Evolutionary conservation across 2,113 vertebrate genomes (phyloP).

Genomic region (Psammodynastes pulverulentus): DNA sequence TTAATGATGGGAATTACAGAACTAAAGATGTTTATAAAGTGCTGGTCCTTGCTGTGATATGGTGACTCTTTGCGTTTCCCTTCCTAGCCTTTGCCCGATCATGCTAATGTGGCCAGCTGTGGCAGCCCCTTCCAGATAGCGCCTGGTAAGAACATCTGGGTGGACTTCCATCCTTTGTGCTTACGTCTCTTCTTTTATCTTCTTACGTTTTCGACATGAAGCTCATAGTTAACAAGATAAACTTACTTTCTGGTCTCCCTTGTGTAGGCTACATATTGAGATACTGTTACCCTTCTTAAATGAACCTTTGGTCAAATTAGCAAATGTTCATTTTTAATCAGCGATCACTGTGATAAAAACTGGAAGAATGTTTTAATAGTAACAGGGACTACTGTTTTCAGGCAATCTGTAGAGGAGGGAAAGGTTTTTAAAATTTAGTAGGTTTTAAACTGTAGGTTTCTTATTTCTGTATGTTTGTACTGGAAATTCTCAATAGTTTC

Average conservation of each 20-base stretch:
- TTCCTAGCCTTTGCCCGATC: conserved; percentile 66
- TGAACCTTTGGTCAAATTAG: not conserved
- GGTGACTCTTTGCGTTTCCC: conserved; percentile 28
- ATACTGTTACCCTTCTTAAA: not conserved
- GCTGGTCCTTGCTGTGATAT: conserved; percentile 15
- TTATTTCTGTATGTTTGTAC: not conserved
- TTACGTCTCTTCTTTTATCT: not conserved
- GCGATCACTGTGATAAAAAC: not conserved
- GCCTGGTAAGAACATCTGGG: conserved; percentile 56
- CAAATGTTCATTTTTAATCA: not conserved
- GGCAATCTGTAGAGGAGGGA: not conserved
- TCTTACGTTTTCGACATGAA: not conserved
- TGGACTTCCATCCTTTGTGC: conserved; percentile 12
- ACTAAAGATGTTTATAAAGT: not conserved
- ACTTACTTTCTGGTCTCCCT: not conserved
- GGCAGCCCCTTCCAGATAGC: conserved; percentile 67
- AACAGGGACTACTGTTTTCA: not conserved
- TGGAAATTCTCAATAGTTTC: not conserved
- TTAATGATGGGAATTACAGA: not conserved
- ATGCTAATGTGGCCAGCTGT: conserved; percentile 65
- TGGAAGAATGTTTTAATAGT: not conserved
- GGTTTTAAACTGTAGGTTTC: not conserved
- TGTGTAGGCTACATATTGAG: not conserved
- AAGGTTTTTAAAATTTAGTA: not conserved
- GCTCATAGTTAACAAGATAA: not conserved